phyloP scores from a whole-genome alignment of 2,888 invertebrate species.

The Selenia dentaria region DNA sequence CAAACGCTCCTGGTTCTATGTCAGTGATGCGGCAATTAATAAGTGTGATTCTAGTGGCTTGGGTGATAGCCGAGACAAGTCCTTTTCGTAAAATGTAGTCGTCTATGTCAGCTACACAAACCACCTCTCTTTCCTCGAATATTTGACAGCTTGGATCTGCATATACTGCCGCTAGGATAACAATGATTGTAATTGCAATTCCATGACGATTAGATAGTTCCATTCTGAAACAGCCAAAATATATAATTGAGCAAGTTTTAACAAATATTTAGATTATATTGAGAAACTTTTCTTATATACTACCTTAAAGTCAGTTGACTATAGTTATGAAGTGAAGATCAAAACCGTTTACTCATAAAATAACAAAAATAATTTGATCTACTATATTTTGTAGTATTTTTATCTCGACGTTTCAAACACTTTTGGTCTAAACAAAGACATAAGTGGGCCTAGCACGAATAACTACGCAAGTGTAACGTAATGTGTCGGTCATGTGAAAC shows the following conservation, averaged over 20 bases:
- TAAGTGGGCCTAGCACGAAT: too few species aligned
- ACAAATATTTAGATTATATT: too few species aligned
- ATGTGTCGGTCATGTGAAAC: too few species aligned
- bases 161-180: not conserved
- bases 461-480: too few species aligned
- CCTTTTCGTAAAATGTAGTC: conserved; percentile 39
- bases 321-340: too few species aligned
- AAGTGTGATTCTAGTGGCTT: conserved; percentile 37
- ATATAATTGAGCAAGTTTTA: not conserved
- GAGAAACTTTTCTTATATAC: too few species aligned
- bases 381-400: too few species aligned
- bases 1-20: conserved; percentile 47
- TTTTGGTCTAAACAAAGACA: too few species aligned
- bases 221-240: conserved; percentile 15
- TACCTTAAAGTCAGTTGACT: too few species aligned
- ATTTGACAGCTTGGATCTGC: conserved; percentile 32
- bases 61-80: conserved; percentile 39
- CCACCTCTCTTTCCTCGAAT: conserved; percentile 29
- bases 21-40: conserved; percentile 38
- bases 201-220: not conserved
- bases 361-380: too few species aligned
- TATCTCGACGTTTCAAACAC: too few species aligned
- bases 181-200: conserved; percentile 5
- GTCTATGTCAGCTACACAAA: conserved; percentile 32
- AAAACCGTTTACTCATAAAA: too few species aligned